phyloP scores from a whole-genome alignment of 1,140 invertebrate genomes.

The Sminthurides bifidus region DNA sequence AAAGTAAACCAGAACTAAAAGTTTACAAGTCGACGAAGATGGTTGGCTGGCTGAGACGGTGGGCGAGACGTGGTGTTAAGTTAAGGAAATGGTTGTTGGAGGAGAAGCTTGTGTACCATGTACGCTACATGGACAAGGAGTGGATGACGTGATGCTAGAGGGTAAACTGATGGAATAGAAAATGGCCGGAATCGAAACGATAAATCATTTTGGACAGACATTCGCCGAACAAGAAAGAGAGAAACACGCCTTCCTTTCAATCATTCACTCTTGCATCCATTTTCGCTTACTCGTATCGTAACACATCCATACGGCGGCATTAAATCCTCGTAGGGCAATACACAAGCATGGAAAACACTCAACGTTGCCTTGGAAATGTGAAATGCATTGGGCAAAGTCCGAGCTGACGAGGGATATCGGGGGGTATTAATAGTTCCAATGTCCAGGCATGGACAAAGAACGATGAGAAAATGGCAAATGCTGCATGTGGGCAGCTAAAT shows the following conservation, averaged over 20 bases:
- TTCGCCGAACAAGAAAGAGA: conserved; percentile 21
- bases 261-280: conserved; percentile 28
- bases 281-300: conserved; percentile 8
- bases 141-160: conserved; percentile 13
- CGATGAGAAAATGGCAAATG: too few species aligned
- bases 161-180: conserved; percentile 30
- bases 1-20: too few species aligned
- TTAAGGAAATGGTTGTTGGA: neutral
- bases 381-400: too few species aligned
- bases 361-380: too few species aligned
- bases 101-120: neutral
- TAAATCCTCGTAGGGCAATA: too few species aligned
- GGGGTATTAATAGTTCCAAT: too few species aligned
- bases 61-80: neutral
- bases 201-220: conserved; percentile 31
- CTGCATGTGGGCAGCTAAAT: too few species aligned
- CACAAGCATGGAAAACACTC: too few species aligned
- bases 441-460: too few species aligned
- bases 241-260: conserved; percentile 32
- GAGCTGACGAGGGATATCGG: too few species aligned
- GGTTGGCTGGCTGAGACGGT: neutral
- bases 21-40: neutral
- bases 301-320: neutral
- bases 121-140: too few species aligned
- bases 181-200: conserved; percentile 31